Evolutionary conservation across 2,888 invertebrate genomes (phyloP).

Genomic region (Synergus itoensis): DNA sequence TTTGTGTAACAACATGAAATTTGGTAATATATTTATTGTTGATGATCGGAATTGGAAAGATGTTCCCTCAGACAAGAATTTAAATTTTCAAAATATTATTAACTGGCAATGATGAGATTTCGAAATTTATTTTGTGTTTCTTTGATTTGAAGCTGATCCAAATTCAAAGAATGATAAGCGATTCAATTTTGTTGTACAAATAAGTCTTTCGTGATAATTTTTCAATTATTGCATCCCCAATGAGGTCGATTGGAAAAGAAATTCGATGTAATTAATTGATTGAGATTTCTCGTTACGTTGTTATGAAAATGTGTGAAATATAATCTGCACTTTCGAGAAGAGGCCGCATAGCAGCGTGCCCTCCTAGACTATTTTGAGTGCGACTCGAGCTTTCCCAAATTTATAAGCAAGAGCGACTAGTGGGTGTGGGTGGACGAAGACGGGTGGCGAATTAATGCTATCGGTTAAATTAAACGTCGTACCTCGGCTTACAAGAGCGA

Average conservation of each 20-base stretch:
- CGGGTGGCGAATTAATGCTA: slow-evolving; percentile 69
- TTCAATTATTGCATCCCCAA: not conserved
- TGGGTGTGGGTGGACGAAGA: slow-evolving; percentile 65
- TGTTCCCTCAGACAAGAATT: not conserved
- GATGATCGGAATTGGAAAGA: not conserved
- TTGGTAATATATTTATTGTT: not conserved
- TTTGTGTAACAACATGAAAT: not conserved
- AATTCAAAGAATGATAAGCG: not conserved
- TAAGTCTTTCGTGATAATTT: not conserved
- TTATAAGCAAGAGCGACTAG: slow-evolving; percentile 69
- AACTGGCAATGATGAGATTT: not conserved
- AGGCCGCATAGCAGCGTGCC: slow-evolving; percentile 51
- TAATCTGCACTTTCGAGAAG: slow-evolving; percentile 62
- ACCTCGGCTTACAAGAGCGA: slow-evolving; percentile 54
- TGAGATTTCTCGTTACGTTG: slow-evolving; percentile 23
- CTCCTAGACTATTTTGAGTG: slow-evolving; percentile 73
- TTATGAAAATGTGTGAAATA: slow-evolving; percentile 63
- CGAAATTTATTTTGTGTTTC: not conserved
- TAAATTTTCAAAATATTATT: not conserved
- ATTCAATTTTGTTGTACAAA: not conserved
- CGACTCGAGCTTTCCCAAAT: slow-evolving; percentile 72
- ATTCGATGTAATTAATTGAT: not conserved
- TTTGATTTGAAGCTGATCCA: not conserved
- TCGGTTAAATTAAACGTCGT: slow-evolving; percentile 68
- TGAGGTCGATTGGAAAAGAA: not conserved